These are phyloP conservation scores for Mythimna albipuncta DNA, from an alignment of 2,888 invertebrate genomes.

Conservation along the genomic window DNA sequence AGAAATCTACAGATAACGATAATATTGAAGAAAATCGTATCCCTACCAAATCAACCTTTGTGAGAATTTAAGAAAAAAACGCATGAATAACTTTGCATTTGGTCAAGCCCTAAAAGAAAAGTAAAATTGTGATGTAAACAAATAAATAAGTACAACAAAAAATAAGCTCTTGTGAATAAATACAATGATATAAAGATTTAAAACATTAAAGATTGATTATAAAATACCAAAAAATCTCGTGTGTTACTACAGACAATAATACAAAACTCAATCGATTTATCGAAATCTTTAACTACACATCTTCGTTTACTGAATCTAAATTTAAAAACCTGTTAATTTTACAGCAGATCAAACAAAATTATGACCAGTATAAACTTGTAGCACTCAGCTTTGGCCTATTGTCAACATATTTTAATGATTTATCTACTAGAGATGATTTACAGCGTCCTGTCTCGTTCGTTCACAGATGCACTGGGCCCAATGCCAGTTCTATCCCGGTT, in stretches of 20 bases:
- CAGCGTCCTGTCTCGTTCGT: constrained; percentile 19
- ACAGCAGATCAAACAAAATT: constrained; percentile 34
- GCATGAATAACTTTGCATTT: too few relatives aligned
- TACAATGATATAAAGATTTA: background rate
- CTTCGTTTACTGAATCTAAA: constrained; percentile 21
- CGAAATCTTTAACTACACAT: constrained; percentile 2
- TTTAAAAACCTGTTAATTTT: constrained; percentile 15
- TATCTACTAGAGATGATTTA: constrained; percentile 42
- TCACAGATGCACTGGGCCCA: constrained; percentile 72
- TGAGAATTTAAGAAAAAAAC: too few relatives aligned
- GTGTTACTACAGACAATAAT: background rate
- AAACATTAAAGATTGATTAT: constrained; percentile 3
- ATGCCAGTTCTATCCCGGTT: constrained; percentile 65
- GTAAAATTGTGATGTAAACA: too few relatives aligned
- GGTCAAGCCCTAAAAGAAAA: background rate
- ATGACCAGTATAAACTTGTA: constrained; percentile 28
- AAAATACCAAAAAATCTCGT: background rate
- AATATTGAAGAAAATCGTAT: background rate
- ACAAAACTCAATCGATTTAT: constrained; percentile 6
- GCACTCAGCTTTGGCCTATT: constrained; percentile 35
- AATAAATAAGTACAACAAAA: background rate
- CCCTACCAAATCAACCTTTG: background rate
- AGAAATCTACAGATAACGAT: constrained; percentile 23
- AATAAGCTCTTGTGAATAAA: background rate
- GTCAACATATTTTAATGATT: constrained; percentile 52